Percentiles rank a stretch among this genome's conserved stretches.
Conservation (phyloP, 2,797 vertebrate species). For the Netta rufina region DNA sequence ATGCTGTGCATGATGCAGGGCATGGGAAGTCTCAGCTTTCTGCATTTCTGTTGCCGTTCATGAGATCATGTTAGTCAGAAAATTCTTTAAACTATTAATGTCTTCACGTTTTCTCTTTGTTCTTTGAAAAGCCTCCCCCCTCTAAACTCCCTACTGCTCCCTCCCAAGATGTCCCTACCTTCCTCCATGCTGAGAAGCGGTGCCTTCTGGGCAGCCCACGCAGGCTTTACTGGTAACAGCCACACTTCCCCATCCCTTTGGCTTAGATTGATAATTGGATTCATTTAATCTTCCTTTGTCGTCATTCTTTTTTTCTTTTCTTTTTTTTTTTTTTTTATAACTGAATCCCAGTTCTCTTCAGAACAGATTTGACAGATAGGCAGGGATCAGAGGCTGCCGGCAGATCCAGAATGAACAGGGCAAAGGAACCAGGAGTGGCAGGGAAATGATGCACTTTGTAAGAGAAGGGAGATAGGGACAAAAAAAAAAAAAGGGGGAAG, state of each 20-base stretch:
- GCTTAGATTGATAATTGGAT: slow-evolving; percentile 59
- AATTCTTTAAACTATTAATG: not conserved
- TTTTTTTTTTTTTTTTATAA: slow-evolving; percentile 31
- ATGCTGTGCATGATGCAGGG: not conserved
- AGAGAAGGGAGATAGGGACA: not conserved
- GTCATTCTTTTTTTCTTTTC: slow-evolving; percentile 43
- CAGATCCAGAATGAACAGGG: not conserved
- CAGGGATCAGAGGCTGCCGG: slow-evolving; percentile 36
- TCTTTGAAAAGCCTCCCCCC: not conserved
- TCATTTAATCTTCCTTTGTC: slow-evolving; percentile 62
- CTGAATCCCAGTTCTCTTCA: slow-evolving; percentile 25
- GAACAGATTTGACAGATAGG: slow-evolving; percentile 54
- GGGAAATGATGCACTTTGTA: not conserved
- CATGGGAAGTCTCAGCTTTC: not conserved
- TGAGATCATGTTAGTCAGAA: not conserved
- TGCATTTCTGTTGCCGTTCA: not conserved
- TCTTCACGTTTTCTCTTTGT: not conserved
- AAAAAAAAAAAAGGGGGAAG: not conserved
- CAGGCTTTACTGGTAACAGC: not conserved
- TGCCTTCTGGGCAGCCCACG: slow-evolving; percentile 16
- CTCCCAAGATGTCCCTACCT: not conserved
- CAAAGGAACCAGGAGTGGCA: not conserved
- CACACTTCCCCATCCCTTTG: slow-evolving; percentile 1
- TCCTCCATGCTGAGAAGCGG: not conserved
- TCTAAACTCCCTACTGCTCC: not conserved